A percentile compares a stretch with the other conserved stretches of the same genome.
phyloP scores from a whole-genome alignment of 1,140 invertebrate species.

The Archivesica marissinica region DNA sequence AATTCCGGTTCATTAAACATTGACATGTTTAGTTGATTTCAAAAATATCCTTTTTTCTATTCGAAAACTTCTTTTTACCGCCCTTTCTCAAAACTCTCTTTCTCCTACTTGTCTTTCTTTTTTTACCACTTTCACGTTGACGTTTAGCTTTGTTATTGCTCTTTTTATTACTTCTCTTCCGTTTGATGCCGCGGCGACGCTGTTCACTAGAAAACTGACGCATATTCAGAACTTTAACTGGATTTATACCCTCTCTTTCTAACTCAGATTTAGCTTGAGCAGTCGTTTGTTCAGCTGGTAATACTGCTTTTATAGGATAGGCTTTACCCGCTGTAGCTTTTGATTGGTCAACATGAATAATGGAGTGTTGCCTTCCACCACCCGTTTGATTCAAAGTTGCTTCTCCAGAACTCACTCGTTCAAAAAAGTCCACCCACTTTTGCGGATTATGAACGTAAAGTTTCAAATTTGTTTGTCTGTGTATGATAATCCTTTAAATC shows the following conservation, averaged over 20 bases:
- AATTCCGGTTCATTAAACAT: conserved; percentile 11
- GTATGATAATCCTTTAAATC: too few species aligned
- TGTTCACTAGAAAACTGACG: background rate
- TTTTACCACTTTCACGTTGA: background rate
- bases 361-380: background rate
- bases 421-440: conserved; percentile 49
- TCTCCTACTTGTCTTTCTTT: background rate
- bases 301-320: conserved; percentile 41
- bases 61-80: too few species aligned
- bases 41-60: too few species aligned
- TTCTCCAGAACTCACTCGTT: background rate
- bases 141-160: background rate
- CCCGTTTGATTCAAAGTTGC: conserved; percentile 3
- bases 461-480: conserved; percentile 5
- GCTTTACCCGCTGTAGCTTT: background rate
- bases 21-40: conserved; percentile 35
- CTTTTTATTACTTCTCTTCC: background rate
- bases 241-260: conserved; percentile 13
- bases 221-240: conserved; percentile 1
- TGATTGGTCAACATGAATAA: conserved; percentile 31
- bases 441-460: conserved; percentile 48
- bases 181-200: background rate
- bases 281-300: conserved; percentile 56
- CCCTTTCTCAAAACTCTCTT: too few species aligned
- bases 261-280: conserved; percentile 51